A percentile compares a stretch with the other conserved stretches of the same genome.
phyloP scores from a whole-genome alignment of 2,888 invertebrate genomes.

The Drosophila meridionalis region DNA sequence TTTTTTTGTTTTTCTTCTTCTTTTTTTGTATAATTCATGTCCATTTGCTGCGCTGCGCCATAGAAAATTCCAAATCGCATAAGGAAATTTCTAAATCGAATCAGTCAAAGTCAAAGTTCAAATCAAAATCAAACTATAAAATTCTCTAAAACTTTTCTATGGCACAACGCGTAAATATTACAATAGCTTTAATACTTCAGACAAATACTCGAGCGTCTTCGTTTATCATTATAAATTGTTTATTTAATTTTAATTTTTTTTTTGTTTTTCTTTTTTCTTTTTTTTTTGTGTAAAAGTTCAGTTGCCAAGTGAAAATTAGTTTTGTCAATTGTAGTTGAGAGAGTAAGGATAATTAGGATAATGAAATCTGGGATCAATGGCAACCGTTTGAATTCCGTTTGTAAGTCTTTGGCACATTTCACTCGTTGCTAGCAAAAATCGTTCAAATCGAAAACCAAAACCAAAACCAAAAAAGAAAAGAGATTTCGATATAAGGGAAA shows the following conservation, averaged over 20 bases:
- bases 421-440: constrained; percentile 32
- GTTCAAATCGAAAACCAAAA: constrained; percentile 18
- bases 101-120: constrained; percentile 26
- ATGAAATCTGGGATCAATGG: constrained; percentile 35
- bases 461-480: constrained; percentile 7
- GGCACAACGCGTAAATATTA: constrained; percentile 30
- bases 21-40: constrained; percentile 47
- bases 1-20: background rate
- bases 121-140: no score
- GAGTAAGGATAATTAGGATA: constrained; percentile 1
- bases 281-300: constrained; percentile 16
- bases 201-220: constrained; percentile 42
- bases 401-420: constrained; percentile 67
- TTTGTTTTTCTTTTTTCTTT: constrained; percentile 9
- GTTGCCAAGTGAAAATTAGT: constrained; percentile 18
- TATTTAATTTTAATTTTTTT: constrained; percentile 9
- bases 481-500: constrained; percentile 25
- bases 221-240: constrained; percentile 11
- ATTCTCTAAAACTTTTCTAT: background rate
- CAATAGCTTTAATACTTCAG: constrained; percentile 57
- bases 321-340: constrained; percentile 5
- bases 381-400: constrained; percentile 47
- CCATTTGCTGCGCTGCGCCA: constrained; percentile 27
- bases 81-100: constrained; percentile 11
- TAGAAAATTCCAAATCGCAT: constrained; percentile 24